Percentiles rank a stretch among this genome's conserved stretches.
These are phyloP conservation scores for Drosophila orena DNA, from an alignment of 1,140 invertebrate species.

Conservation along the genomic window DNA sequence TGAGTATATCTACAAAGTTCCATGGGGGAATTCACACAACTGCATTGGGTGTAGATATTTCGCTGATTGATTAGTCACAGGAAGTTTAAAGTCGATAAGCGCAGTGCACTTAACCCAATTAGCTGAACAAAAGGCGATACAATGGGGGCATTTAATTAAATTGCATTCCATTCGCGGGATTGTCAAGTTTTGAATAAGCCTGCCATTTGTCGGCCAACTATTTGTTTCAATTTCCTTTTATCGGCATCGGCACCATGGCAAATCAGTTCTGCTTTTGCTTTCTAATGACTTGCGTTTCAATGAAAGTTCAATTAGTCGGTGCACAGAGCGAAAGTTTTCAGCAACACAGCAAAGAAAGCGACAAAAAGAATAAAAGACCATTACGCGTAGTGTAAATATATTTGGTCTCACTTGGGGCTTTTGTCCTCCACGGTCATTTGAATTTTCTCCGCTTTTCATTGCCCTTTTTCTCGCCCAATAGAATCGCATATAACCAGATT, in stretches of 20 bases:
- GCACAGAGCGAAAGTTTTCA: constrained; percentile 72
- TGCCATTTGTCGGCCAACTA: constrained; percentile 8
- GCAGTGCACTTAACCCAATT: constrained; percentile 75
- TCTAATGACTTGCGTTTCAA: constrained; percentile 79
- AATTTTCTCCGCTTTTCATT: constrained; percentile 27
- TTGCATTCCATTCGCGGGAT: constrained; percentile 61
- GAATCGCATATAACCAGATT: constrained; percentile 41
- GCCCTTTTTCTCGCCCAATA: constrained; percentile 30
- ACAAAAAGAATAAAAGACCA: constrained; percentile 26
- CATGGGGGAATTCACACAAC: constrained; percentile 10
- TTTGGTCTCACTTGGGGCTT: constrained; percentile 42
- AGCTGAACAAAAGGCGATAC: constrained; percentile 72
- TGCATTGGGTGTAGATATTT: constrained; percentile 24
- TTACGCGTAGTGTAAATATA: constrained; percentile 31
- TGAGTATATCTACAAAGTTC: constrained; percentile 17
- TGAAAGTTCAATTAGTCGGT: constrained; percentile 79
- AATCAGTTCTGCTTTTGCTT: constrained; percentile 71
- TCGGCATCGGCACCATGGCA: constrained; percentile 36
- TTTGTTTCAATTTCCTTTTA: constrained; percentile 63
- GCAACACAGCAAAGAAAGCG: constrained; percentile 39
- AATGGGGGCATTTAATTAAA: constrained; percentile 80
- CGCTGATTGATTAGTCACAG: constrained; percentile 62
- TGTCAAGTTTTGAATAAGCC: constrained; percentile 56
- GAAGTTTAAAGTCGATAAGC: constrained; percentile 61
- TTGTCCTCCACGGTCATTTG: constrained; percentile 3